Base-by-base conservation (phyloP, 2,113 vertebrate species). In the Hemichromis elongatus region DNA sequence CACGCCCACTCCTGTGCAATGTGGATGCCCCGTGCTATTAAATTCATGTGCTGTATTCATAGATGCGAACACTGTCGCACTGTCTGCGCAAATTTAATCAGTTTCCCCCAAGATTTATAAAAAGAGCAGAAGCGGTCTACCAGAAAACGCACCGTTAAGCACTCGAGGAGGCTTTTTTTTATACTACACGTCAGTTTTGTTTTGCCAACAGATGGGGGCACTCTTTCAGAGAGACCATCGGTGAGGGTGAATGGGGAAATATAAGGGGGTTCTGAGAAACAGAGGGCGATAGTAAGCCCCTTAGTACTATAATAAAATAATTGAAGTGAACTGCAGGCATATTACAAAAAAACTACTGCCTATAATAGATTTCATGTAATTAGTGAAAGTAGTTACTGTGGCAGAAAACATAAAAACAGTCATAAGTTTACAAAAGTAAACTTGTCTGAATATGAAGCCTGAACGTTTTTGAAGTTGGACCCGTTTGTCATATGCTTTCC, bases 1-100 rank as follows among this genome's bases (percentile, higher is more conserved):
- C 95, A 96, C 96, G 96, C 96, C 96, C 96, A 96, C 96, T 94
- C 93, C 90, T 14, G 89, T 84, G 92, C 89, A 89, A 57, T 88
- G 92, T 91, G 90, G 59, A 84, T 82, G 55, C 70, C 81, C 87
- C 81, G 66, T 86, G 80, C 37, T 61, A 61, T 28, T 55, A 30
- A 19, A 86, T 47, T 12, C 28, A 26, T 13, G 4, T 1, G 79
- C 26, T 50, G 79, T 11, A 40, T n/a, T 28, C 30, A 13, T 80
- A 26, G 54, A 53, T 63, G 42, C 6, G 6, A 70, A 47, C 63
- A 19, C 9, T 4, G 10, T 57, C 40, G 4, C 4, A 10, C 6
- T 42, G 14, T 53, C 6, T 28, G 26, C 19, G 30, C 18, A 19
- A 30, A 50, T 59, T 55, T 45, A 45, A 4, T 19, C 9, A 42